These are phyloP conservation scores for Micronycteris hirsuta DNA, from an alignment of 2,113 vertebrate genomes.

Conservation along the genomic window DNA sequence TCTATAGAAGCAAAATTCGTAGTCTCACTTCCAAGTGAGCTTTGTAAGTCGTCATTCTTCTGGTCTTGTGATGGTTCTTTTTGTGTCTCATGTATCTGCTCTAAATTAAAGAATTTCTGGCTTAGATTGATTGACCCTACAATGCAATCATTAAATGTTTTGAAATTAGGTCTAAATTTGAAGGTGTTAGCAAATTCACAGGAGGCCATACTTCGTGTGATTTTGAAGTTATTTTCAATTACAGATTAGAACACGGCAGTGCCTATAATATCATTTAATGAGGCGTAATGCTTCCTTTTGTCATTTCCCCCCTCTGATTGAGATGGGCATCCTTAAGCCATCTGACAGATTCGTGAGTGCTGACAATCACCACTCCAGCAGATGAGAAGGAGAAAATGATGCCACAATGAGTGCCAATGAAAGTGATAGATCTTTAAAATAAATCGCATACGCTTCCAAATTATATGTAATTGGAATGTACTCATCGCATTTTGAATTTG, in stretches of 20 bases:
- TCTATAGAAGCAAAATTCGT: background rate
- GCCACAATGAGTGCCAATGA: conserved; percentile 12
- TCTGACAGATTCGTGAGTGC: conserved; percentile 49
- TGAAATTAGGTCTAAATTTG: conserved; percentile 43
- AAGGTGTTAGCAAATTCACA: conserved; percentile 66
- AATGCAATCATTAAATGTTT: conserved; percentile 59
- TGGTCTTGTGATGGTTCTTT: background rate
- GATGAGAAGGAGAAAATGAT: conserved; percentile 35
- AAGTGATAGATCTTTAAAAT: conserved; percentile 61
- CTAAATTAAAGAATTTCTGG: background rate
- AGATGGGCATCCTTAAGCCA: conserved; percentile 39
- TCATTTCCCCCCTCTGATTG: conserved; percentile 37
- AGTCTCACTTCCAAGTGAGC: background rate
- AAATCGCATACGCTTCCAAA: conserved; percentile 42
- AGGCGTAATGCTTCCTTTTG: conserved; percentile 67
- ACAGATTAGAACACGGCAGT: conserved; percentile 45
- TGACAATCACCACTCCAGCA: conserved; percentile 20
- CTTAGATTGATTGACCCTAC: background rate
- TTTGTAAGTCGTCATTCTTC: background rate
- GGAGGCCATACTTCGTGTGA: conserved; percentile 56
- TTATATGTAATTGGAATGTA: conserved; percentile 36
- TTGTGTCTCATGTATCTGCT: background rate
- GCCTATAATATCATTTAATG: conserved; percentile 68
- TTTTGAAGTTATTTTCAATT: conserved; percentile 73
- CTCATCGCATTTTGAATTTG: conserved; percentile 40